phyloP scores from a whole-genome alignment of 2,888 invertebrate species.

The Gisinianus flammeolus region DNA sequence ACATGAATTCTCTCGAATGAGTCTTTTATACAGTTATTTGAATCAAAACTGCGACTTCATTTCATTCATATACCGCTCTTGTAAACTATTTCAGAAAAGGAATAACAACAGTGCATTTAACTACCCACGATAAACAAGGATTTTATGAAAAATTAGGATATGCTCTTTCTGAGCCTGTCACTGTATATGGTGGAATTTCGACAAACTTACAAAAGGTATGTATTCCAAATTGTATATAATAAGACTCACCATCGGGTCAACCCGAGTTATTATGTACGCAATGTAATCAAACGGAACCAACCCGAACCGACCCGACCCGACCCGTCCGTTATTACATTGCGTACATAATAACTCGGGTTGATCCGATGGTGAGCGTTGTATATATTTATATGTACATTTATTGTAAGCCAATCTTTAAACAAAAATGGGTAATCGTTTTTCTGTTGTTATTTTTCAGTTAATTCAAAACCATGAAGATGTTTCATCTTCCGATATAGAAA shows the following conservation, averaged over 20 bases:
- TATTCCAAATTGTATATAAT: neutral
- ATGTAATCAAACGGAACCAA: too few species aligned
- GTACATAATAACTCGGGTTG: too few species aligned
- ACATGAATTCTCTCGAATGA: neutral
- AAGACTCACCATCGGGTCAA: too few species aligned
- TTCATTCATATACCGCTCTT: too few species aligned
- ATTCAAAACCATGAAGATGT: conserved; percentile 3
- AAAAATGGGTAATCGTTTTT: neutral
- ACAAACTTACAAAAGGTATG: conserved; percentile 32
- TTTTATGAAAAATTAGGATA: conserved; percentile 61
- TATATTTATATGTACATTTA: neutral
- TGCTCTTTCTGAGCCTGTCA: conserved; percentile 58
- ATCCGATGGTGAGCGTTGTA: too few species aligned
- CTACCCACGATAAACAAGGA: conserved; percentile 60
- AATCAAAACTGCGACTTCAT: too few species aligned
- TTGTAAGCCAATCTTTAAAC: neutral
- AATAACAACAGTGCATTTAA: conserved; percentile 59
- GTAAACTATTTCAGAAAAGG: conserved; percentile 60
- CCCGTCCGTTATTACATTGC: too few species aligned
- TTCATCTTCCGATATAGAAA: neutral
- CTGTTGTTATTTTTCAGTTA: neutral
- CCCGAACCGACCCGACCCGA: too few species aligned
- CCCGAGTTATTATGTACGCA: too few species aligned
- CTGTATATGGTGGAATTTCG: conserved; percentile 51
- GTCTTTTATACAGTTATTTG: too few species aligned